phyloP scores from a whole-genome alignment of 2,113 vertebrate species.

The Dromaius novaehollandiae region DNA sequence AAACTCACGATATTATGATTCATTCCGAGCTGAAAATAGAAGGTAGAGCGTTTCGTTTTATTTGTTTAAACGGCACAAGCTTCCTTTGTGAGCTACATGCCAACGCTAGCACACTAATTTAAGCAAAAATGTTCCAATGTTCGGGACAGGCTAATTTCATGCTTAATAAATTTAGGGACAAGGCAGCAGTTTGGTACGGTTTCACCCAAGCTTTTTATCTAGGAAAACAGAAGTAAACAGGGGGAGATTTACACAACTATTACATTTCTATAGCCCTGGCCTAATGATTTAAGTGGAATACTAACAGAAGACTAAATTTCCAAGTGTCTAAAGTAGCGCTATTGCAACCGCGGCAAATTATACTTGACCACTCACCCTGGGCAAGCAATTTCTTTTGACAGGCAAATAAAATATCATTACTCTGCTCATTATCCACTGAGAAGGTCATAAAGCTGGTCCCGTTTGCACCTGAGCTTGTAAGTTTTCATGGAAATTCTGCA shows the following conservation, averaged over 20 bases:
- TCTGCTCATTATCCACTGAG: background rate
- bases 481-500: background rate
- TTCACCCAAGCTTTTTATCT: conserved; percentile 25
- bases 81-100: background rate
- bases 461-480: conserved; percentile 19
- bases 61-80: background rate
- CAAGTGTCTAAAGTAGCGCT: background rate
- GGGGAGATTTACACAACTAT: conserved; percentile 36
- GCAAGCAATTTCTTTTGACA: conserved; percentile 44
- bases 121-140: background rate
- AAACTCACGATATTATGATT: conserved; percentile 24
- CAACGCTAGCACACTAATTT: background rate
- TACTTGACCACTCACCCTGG: conserved; percentile 3
- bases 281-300: conserved; percentile 21
- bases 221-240: conserved; percentile 30
- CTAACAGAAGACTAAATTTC: background rate
- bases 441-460: background rate
- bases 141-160: conserved; percentile 32
- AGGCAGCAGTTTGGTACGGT: background rate
- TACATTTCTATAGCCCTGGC: background rate
- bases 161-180: conserved; percentile 37
- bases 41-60: background rate
- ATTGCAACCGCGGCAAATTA: background rate
- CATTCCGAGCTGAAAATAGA: conserved; percentile 34
- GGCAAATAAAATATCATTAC: conserved; percentile 22